Conservation (phyloP, 2,888 invertebrate genomes). For the Sesamia inferens region DNA sequence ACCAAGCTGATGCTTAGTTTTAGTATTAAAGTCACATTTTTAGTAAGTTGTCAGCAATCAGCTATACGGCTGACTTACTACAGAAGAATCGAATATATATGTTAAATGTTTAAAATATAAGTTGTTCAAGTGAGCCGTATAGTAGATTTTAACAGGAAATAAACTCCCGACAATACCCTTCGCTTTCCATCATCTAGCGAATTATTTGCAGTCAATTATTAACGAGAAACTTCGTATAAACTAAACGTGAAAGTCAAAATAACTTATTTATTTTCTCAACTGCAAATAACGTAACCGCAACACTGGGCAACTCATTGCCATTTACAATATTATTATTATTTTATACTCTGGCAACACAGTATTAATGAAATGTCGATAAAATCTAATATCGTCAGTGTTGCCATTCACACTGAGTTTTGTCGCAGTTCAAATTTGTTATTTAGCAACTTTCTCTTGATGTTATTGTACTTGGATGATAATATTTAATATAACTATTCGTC, state of each 20-base stretch:
- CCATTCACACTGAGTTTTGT: constrained; percentile 33
- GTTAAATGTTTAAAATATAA: constrained; percentile 28
- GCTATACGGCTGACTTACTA: constrained; percentile 44
- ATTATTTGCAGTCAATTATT: constrained; percentile 40
- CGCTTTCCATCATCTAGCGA: constrained; percentile 46
- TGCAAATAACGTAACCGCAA: constrained; percentile 54
- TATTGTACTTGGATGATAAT: constrained; percentile 53
- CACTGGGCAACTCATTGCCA: constrained; percentile 70
- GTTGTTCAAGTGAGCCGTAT: constrained; percentile 42
- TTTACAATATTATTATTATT: constrained; percentile 56
- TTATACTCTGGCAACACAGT: constrained; percentile 63
- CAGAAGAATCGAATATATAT: constrained; percentile 12
- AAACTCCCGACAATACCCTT: constrained; percentile 43
- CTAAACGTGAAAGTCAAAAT: constrained; percentile 5
- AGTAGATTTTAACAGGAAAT: constrained; percentile 38
- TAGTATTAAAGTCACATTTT: constrained; percentile 61
- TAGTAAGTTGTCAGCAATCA: constrained; percentile 45
- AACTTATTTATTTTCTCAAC: constrained; percentile 26
- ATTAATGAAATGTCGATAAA: constrained; percentile 43
- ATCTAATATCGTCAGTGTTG: constrained; percentile 54
- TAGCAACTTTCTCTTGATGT: constrained; percentile 5
- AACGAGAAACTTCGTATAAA: constrained; percentile 27
- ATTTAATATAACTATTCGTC: constrained; percentile 11
- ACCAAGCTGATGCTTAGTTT: constrained; percentile 14
- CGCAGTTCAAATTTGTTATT: constrained; percentile 20